Evolutionary conservation across 2,888 invertebrate genomes (phyloP), one percentile per base, ranked within the genome.

Genomic region (Sinopyrophorus schimmeli): DNA sequence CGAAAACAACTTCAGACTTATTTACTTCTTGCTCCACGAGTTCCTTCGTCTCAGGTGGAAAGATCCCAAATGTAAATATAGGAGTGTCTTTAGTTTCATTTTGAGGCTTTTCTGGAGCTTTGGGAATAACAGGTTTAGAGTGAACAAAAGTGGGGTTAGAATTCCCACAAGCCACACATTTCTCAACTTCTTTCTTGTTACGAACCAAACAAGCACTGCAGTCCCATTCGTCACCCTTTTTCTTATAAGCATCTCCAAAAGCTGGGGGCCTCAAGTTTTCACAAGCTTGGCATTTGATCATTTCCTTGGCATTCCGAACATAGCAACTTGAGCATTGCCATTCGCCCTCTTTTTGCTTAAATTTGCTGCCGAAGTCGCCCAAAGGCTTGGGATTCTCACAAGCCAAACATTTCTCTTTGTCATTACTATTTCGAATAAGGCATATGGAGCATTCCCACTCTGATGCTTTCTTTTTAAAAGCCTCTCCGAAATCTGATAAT

Each of bases 251-350:
- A 11, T 55, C 48, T 5, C 60, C 61, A n/a, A n/a, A n/a, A n/a
- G n/a, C n/a, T n/a, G n/a, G n/a, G n/a, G n/a, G n/a, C n/a, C 57
- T 74, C 77, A 1, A 74, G 58, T 7, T 71, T 53, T 76, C 71
- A 63, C 84, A 84, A 12, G 82, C 80, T 4, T 74, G 72, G 59
- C 84, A 84, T 15, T 71, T 71, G 2, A 57, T 61, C 1, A 63
- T 65, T n/a, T 71, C 69, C 1, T 67, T 63, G 5, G 76, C 69
- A 65, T 87, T 87, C 24, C 77, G 72, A n/a, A 85, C 71, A 70
- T 81, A 74, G 64, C 87, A 87, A 11, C 72, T 73, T 1, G 76
- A 70, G 68, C 88, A 88, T 58, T 83, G 81, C 87, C 87, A 87
- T 11, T 79, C 77, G 32, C 77, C 79, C 11, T 70, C 63, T 1